phyloP scores from a whole-genome alignment of 2,797 vertebrate species.

The Chanos chanos region DNA sequence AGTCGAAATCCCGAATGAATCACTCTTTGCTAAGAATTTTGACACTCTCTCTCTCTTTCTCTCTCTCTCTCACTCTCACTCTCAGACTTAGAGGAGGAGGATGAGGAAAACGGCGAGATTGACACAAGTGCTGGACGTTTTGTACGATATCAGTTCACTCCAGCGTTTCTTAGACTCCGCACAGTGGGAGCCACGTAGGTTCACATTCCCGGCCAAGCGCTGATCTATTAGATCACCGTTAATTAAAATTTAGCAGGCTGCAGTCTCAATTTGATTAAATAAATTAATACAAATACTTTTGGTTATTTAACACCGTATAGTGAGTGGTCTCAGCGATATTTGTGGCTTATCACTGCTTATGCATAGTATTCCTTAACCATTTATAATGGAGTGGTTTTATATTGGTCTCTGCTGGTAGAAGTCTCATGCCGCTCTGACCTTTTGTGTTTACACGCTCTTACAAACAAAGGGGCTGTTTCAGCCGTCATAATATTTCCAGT shows the following conservation, averaged over 20 bases:
- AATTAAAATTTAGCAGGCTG: not conserved
- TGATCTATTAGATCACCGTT: not conserved
- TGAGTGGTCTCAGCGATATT: too few species aligned
- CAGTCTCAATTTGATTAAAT: too few species aligned
- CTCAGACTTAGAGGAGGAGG: constrained; percentile 75
- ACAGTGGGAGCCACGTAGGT: constrained; percentile 95
- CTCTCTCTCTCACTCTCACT: constrained; percentile 17
- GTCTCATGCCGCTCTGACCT: not conserved
- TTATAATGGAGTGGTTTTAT: not conserved
- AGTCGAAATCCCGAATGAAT: not conserved
- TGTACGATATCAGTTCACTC: constrained; percentile 97
- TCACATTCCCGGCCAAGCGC: not conserved
- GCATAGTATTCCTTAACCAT: too few species aligned
- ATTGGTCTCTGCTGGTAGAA: not conserved
- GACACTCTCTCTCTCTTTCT: not conserved
- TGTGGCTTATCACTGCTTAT: too few species aligned
- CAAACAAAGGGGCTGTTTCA: constrained; percentile 7
- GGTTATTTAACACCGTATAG: too few species aligned
- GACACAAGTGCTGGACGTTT: constrained; percentile 90
- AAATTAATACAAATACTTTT: too few species aligned
- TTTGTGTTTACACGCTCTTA: not conserved
- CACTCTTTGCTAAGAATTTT: not conserved
- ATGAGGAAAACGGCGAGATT: constrained; percentile 78
- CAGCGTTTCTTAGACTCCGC: constrained; percentile 89
- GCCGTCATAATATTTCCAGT: constrained; percentile 4